phyloP scores from a whole-genome alignment of 2,797 vertebrate species.

The Sylvilagus floridanus region DNA sequence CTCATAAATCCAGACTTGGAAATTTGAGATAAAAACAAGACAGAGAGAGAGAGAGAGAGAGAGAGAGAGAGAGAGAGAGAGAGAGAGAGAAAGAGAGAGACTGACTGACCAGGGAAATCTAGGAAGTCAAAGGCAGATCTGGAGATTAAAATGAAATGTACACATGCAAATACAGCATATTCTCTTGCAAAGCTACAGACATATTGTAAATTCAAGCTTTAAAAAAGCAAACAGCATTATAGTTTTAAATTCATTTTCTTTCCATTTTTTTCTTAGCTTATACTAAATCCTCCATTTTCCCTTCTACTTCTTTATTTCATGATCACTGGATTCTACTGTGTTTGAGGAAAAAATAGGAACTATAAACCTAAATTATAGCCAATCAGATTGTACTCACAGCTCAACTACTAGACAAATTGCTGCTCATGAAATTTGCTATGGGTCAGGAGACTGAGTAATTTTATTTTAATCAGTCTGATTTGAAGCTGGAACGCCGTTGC shows the following conservation, averaged over 20 bases:
- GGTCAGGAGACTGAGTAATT: slow-evolving; percentile 94
- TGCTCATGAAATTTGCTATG: slow-evolving; percentile 93
- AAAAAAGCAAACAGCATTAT: slow-evolving; percentile 22
- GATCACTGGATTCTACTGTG: slow-evolving; percentile 83
- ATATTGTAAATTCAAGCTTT: neutral
- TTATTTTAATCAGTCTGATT: slow-evolving; percentile 96
- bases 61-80: neutral
- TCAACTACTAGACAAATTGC: slow-evolving; percentile 95
- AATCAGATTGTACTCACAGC: slow-evolving; percentile 95
- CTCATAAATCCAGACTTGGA: neutral
- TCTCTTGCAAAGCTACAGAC: neutral
- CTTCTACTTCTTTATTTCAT: slow-evolving; percentile 86
- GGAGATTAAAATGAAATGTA: neutral
- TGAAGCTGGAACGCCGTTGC: slow-evolving; percentile 86
- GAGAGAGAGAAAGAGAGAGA: neutral
- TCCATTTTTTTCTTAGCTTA: slow-evolving; percentile 41
- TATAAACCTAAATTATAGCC: slow-evolving; percentile 94
- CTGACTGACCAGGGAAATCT: no score
- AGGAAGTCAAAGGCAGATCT: neutral
- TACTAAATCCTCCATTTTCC: neutral
- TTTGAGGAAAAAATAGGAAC: slow-evolving; percentile 85
- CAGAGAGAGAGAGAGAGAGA: neutral
- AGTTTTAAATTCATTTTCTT: slow-evolving; percentile 12
- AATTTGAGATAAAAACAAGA: neutral
- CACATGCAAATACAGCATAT: neutral